These are phyloP conservation scores for Protonemura montana DNA, from an alignment of 2,888 invertebrate species.

Conservation along the genomic window DNA sequence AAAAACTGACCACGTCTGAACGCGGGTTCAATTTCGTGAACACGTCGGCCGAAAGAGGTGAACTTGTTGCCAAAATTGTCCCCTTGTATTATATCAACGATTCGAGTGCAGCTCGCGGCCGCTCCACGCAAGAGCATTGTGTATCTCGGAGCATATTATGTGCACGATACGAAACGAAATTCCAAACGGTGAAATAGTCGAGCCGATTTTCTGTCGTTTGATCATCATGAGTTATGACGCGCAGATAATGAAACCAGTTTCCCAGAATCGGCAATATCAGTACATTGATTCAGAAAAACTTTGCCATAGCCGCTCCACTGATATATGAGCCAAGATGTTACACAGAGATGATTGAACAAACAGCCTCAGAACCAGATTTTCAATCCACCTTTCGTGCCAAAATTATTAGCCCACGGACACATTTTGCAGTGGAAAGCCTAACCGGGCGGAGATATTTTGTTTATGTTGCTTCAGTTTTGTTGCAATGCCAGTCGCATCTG, in stretches of 20 bases:
- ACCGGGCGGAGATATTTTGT: no score
- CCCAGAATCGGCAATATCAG: constrained; percentile 12
- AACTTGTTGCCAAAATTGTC: not conserved
- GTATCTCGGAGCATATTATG: not conserved
- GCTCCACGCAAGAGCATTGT: not conserved
- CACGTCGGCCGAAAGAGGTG: not conserved
- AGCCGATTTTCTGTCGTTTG: constrained; percentile 2
- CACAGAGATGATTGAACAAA: not conserved
- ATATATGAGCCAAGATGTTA: not conserved
- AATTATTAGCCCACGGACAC: not conserved
- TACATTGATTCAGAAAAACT: not conserved
- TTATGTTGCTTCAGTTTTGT: not conserved
- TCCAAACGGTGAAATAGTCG: not conserved
- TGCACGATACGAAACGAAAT: not conserved
- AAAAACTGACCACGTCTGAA: not conserved
- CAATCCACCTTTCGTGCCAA: not conserved
- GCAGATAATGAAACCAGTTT: constrained; percentile 12
- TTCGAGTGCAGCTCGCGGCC: not conserved
- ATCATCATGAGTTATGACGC: constrained; percentile 12
- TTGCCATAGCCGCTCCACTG: not conserved
- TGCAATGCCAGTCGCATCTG: not conserved
- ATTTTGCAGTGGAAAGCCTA: no score
- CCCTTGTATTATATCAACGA: not conserved
- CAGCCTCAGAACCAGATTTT: not conserved
- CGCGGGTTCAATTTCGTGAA: not conserved